These are phyloP conservation scores for Cantharis rustica DNA, from an alignment of 2,888 invertebrate species.

Conservation along the genomic window DNA sequence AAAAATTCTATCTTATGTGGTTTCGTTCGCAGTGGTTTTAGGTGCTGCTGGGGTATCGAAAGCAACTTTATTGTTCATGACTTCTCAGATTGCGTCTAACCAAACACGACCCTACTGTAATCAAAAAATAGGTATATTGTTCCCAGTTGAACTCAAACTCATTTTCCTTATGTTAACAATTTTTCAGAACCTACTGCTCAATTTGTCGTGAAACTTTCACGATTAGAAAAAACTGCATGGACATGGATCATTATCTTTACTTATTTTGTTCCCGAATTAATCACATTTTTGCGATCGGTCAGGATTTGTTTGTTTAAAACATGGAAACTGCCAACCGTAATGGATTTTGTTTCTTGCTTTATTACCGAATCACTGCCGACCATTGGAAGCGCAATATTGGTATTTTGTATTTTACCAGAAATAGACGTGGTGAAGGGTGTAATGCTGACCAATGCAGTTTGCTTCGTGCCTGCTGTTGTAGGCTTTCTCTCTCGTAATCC, in stretches of 20 bases:
- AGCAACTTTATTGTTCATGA: slow-evolving; percentile 73
- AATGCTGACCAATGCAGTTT: slow-evolving; percentile 84
- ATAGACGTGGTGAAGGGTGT: slow-evolving; percentile 81
- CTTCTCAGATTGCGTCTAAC: slow-evolving; percentile 67
- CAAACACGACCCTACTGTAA: slow-evolving; percentile 66
- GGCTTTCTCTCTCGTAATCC: slow-evolving; percentile 70
- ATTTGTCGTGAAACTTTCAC: slow-evolving; percentile 65
- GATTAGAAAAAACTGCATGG: slow-evolving; percentile 74
- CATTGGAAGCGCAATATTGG: slow-evolving; percentile 75
- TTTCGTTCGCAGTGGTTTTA: slow-evolving; percentile 71
- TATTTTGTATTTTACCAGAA: slow-evolving; percentile 77
- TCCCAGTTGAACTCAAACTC: background rate
- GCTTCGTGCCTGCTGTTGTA: slow-evolving; percentile 74
- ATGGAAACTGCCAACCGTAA: slow-evolving; percentile 60
- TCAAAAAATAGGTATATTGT: slow-evolving; percentile 52
- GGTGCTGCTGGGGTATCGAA: slow-evolving; percentile 74
- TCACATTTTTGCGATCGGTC: slow-evolving; percentile 71
- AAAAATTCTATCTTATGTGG: slow-evolving; percentile 70
- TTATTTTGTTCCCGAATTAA: slow-evolving; percentile 77
- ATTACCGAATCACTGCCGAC: slow-evolving; percentile 80
- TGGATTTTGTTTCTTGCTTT: slow-evolving; percentile 64
- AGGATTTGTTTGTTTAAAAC: slow-evolving; percentile 78
- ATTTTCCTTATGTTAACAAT: background rate
- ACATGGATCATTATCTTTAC: slow-evolving; percentile 79
- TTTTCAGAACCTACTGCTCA: slow-evolving; percentile 49